phyloP scores from a whole-genome alignment of 37 sponge, comb jelly and placozoan species.

The Diacarnus erythraeanus region DNA sequence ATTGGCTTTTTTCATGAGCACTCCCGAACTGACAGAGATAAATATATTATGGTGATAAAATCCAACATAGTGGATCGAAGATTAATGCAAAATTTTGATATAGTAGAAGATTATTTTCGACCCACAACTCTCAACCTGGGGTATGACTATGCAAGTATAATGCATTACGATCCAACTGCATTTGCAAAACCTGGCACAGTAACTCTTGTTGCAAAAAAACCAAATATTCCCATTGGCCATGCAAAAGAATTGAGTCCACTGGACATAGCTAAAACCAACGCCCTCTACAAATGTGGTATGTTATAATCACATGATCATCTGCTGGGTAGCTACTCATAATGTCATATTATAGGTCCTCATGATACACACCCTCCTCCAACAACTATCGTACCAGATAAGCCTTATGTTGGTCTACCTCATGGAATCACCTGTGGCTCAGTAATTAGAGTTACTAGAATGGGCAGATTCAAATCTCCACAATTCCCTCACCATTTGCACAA shows the following conservation, averaged over 20 bases:
- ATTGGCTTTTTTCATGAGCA: conserved; percentile 76
- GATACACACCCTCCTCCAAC: conserved; percentile 1
- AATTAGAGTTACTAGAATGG: not conserved
- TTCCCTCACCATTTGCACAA: conserved; percentile 23
- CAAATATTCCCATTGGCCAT: conserved; percentile 44
- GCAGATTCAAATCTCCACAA: conserved; percentile 32
- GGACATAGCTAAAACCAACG: conserved; percentile 63
- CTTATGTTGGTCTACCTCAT: conserved; percentile 3
- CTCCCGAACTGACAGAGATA: conserved; percentile 57
- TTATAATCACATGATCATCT: not conserved
- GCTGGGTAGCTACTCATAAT: not conserved
- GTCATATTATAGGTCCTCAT: not conserved
- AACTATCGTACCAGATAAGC: not conserved
- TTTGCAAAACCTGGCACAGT: conserved; percentile 2
- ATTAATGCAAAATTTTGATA: conserved; percentile 1
- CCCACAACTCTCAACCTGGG: conserved; percentile 35
- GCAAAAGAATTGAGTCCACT: conserved; percentile 62
- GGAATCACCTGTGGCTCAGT: conserved; percentile 37
- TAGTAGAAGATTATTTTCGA: not conserved
- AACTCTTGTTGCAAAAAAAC: conserved; percentile 38
- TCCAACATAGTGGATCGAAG: conserved; percentile 28
- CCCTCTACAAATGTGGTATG: conserved; percentile 72
- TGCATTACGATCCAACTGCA: conserved; percentile 70
- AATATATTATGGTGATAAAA: conserved; percentile 27
- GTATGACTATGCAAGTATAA: conserved; percentile 82